phyloP scores from a whole-genome alignment of 2,888 invertebrate genomes.

The Ptychoptera contaminata region DNA sequence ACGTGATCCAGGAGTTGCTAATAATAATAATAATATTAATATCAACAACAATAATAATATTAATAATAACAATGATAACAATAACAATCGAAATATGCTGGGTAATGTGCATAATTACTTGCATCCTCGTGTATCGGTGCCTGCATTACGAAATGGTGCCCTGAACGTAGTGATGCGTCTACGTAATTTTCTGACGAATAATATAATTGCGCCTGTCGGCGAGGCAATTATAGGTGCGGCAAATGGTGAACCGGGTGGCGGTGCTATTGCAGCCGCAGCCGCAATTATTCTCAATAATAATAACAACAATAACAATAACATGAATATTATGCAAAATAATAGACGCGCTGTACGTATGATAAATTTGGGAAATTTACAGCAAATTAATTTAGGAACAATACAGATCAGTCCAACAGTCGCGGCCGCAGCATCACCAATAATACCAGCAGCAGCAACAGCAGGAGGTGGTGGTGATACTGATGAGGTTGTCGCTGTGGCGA shows the following conservation, averaged over 20 bases:
- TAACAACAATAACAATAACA: constrained; percentile 1
- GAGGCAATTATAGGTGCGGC: not conserved
- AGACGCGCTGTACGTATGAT: constrained; percentile 8
- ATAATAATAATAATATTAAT: constrained; percentile 6
- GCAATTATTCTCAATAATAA: not conserved
- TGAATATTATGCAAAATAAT: constrained; percentile 2
- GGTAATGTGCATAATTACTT: not conserved
- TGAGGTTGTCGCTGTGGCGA: not conserved
- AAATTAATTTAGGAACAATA: constrained; percentile 26
- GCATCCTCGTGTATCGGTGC: not conserved
- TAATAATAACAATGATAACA: constrained; percentile 6
- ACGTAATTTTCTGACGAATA: constrained; percentile 1
- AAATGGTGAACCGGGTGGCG: constrained; percentile 4
- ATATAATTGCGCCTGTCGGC: not conserved
- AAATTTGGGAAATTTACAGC: constrained; percentile 24
- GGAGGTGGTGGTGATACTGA: not conserved
- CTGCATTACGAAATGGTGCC: not conserved
- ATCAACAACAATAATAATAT: constrained; percentile 6
- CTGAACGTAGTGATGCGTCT: not conserved
- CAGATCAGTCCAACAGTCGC: constrained; percentile 17
- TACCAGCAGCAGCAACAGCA: not conserved
- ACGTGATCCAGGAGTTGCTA: not conserved
- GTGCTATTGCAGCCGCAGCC: constrained; percentile 1
- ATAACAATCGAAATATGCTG: constrained; percentile 2
- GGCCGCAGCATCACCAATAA: not conserved